Base-by-base conservation (phyloP, 2,113 vertebrate species). In the Lampris incognitus region DNA sequence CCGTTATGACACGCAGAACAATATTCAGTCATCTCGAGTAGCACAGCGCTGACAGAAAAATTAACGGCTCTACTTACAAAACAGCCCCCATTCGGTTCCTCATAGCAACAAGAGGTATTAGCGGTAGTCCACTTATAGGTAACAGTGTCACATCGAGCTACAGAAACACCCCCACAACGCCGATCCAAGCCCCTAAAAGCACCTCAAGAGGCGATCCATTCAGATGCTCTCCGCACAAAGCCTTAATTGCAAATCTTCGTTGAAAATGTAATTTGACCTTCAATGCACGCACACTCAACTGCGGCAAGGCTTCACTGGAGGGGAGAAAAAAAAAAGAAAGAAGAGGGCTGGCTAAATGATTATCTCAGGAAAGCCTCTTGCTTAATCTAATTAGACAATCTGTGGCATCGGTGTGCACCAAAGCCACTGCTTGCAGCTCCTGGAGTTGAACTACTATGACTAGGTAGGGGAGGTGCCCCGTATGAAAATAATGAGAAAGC, bases 361-460 rank as follows among this genome's bases (percentile, higher is more conserved):
- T 96, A 97, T 95, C 95, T 94, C 90, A 92, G 93, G 94, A 96
- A 96, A 96, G 95, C 94, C 94, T 92, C 89, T 94, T 69, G 88
- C 92, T 94, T 96, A 96, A 97, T 96, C 95, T 95, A 96, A 96
- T 97, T 96, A 95, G 93, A 84, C 91, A 94, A 93, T 93, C 91
- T 92, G 92, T 92, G 89, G 91, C 88, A 89, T 82, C 83, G 76
- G 90, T 84, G 85, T 89, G 86, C 63, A 50, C 72, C 85, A 86
- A 40, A 52, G 50, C 69, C 42, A 49, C 52, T 73, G 39, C 66
- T 50, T 13, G 44, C 24, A n/a, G 52, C 48, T 46, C 61, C 62
- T 63, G 7, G 42, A 66, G 24, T 61, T 64, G 24, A 11, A 51
- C 58, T 61, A 63, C 59, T 61, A 57, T 37, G 60, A 63, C 59